Evolutionary conservation across 2,888 invertebrate genomes (phyloP).

Genomic region (Rhamnusium bicolor): DNA sequence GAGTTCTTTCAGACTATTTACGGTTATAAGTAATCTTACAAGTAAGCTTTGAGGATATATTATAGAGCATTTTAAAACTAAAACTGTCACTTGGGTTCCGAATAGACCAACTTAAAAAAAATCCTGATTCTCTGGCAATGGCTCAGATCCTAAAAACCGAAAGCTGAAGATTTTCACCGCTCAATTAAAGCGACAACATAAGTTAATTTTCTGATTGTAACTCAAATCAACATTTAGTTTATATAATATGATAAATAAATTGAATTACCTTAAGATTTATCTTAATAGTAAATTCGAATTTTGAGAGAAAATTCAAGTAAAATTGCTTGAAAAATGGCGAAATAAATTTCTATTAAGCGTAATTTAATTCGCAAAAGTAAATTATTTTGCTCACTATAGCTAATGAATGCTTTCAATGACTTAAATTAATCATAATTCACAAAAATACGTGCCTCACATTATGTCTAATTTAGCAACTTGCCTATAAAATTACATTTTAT

Average conservation of each 20-base stretch:
- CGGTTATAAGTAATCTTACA: no score
- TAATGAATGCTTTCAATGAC: not conserved
- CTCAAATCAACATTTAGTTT: not conserved
- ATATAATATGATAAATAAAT: not conserved
- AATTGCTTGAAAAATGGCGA: not conserved
- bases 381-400: not conserved
- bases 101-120: no score
- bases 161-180: no score
- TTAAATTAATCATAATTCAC: not conserved
- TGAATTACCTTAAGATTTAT: not conserved
- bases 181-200: no score
- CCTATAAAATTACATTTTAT: constrained; percentile 12
- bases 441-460: not conserved
- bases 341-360: not conserved
- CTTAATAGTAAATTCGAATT: not conserved
- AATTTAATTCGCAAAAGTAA: not conserved
- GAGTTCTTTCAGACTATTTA: no score
- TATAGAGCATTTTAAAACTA: no score
- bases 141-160: no score
- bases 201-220: not conserved
- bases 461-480: not conserved
- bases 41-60: no score
- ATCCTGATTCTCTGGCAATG: no score
- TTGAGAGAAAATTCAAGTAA: not conserved
- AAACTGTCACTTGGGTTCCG: no score